Percentiles rank a stretch among this genome's conserved stretches.
phyloP scores from a whole-genome alignment of 2,113 vertebrate species.

The Alosa alosa region DNA sequence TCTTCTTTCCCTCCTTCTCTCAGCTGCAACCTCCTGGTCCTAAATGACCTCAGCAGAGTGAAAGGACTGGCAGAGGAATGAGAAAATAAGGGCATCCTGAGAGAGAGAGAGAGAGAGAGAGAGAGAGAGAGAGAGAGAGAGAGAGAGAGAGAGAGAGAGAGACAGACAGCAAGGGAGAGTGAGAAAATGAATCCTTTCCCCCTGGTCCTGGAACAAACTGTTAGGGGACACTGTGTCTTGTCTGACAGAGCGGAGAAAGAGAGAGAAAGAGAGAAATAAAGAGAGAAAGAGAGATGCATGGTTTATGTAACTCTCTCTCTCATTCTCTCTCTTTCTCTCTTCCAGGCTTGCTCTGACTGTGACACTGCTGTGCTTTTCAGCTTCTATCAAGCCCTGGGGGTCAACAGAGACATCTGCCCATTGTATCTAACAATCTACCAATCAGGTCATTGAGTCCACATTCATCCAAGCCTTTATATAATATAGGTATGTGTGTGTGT shows the following conservation, averaged over 20 bases:
- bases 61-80: neutral
- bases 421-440: constrained; percentile 1
- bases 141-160: neutral
- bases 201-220: constrained; percentile 3
- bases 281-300: constrained; percentile 46
- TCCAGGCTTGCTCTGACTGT: neutral
- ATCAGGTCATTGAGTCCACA: neutral
- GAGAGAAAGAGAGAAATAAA: constrained; percentile 36
- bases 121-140: neutral
- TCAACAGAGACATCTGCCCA: constrained; percentile 12
- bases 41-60: neutral
- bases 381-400: constrained; percentile 19
- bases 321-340: neutral
- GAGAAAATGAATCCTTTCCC: neutral
- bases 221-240: neutral
- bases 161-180: neutral
- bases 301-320: constrained; percentile 28
- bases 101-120: neutral
- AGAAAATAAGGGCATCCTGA: neutral
- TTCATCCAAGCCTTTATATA: neutral
- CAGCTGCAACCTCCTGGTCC: neutral
- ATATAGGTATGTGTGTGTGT: neutral
- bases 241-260: neutral
- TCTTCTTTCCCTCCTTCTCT: too few relatives aligned
- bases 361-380: constrained; percentile 27